Percentiles rank a stretch among this genome's conserved stretches.
Conservation (phyloP, 2,113 vertebrate genomes). For the Macrotus californicus region DNA sequence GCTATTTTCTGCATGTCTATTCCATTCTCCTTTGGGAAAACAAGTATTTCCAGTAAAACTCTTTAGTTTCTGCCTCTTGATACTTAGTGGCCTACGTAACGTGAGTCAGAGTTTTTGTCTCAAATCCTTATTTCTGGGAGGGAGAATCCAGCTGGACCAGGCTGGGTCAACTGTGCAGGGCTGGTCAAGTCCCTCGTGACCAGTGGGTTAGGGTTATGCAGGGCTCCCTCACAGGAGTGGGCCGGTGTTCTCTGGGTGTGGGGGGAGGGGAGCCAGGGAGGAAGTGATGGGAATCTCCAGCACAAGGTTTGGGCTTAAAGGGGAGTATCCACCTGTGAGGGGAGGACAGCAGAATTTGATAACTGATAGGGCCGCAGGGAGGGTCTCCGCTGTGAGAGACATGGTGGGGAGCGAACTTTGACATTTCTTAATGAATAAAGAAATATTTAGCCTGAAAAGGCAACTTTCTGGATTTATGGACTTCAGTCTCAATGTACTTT, state of each 20-base stretch:
- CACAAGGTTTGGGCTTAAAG: background rate
- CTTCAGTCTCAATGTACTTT: background rate
- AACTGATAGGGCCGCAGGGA: background rate
- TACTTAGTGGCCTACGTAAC: background rate
- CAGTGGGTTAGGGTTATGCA: too few relatives aligned
- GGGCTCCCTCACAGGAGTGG: background rate
- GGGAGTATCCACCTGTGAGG: background rate
- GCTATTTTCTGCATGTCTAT: background rate
- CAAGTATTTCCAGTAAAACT: background rate
- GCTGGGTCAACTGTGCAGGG: background rate
- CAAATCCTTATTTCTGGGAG: background rate
- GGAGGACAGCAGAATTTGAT: background rate
- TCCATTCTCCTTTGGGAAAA: background rate
- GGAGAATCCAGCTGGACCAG: background rate
- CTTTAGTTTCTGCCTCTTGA: background rate
- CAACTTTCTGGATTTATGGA: background rate
- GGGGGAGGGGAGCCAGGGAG: background rate
- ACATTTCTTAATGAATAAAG: background rate
- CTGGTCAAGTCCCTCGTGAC: background rate
- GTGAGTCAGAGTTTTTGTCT: background rate
- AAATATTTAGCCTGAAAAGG: background rate
- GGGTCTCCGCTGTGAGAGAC: background rate
- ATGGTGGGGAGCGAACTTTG: background rate
- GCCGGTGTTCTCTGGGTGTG: background rate
- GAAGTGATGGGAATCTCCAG: background rate